Evolutionary conservation across 2,888 invertebrate genomes (phyloP).

Genomic region (Myopa tessellatipennis): DNA sequence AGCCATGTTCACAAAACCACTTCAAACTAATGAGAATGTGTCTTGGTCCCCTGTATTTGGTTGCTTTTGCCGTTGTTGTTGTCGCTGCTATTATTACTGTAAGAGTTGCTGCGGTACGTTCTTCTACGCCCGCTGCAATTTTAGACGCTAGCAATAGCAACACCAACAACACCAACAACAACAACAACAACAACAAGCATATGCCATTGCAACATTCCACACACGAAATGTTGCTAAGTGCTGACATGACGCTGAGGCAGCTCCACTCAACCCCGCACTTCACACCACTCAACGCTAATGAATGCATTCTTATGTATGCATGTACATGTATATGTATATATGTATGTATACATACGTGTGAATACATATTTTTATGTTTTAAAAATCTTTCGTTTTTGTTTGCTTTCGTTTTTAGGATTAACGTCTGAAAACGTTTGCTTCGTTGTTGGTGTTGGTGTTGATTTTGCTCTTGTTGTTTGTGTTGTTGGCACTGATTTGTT

Average conservation of each 20-base stretch:
- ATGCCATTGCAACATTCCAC: constrained; percentile 13
- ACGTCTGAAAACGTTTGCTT: background rate
- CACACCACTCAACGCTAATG: constrained; percentile 39
- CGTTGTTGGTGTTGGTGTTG: background rate
- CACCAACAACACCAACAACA: background rate
- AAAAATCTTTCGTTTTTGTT: background rate
- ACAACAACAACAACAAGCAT: constrained; percentile 3
- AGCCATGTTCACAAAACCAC: constrained; percentile 58
- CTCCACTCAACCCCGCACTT: background rate
- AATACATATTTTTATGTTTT: constrained; percentile 1
- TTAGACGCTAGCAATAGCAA: background rate
- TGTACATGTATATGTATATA: background rate
- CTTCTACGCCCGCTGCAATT: background rate
- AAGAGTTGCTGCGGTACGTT: constrained; percentile 8
- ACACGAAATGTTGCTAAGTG: constrained; percentile 30
- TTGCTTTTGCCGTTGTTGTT: constrained; percentile 13
- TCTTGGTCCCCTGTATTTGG: constrained; percentile 10
- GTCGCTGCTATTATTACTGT: constrained; percentile 4
- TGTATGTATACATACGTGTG: background rate
- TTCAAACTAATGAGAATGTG: constrained; percentile 62
- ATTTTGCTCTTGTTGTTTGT: constrained; percentile 4
- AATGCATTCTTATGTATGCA: constrained; percentile 34
- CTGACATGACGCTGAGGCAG: constrained; percentile 24
- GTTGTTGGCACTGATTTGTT: constrained; percentile 5
- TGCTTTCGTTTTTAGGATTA: background rate